Evolutionary conservation across 2,113 vertebrate species (phyloP).

Genomic region (Neogale vison): DNA sequence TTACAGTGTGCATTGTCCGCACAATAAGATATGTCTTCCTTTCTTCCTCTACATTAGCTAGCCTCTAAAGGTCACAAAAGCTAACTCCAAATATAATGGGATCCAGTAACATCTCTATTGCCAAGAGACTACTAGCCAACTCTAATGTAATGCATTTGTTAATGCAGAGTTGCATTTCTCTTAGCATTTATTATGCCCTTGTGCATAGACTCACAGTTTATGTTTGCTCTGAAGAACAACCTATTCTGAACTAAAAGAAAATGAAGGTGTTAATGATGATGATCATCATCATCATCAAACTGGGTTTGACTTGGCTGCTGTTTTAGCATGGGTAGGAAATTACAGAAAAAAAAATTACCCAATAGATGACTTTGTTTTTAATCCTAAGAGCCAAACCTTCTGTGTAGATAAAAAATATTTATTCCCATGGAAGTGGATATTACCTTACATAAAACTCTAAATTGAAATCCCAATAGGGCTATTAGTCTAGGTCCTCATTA

Average conservation of each 20-base stretch:
- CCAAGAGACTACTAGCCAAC: conserved; percentile 60
- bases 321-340: conserved; percentile 51
- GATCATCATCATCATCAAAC: background rate
- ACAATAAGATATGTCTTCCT: conserved; percentile 74
- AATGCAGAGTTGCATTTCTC: conserved; percentile 67
- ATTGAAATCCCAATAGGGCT: conserved; percentile 45
- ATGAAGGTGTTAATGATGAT: background rate
- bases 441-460: background rate
- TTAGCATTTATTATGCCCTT: conserved; percentile 54
- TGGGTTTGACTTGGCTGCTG: conserved; percentile 24
- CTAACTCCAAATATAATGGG: conserved; percentile 77
- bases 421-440: conserved; percentile 34
- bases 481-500: conserved; percentile 17
- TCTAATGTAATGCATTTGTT: conserved; percentile 72
- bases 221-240: conserved; percentile 65
- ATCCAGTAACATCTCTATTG: conserved; percentile 66
- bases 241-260: conserved; percentile 51
- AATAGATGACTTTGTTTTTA: background rate
- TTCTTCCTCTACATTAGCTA: conserved; percentile 65
- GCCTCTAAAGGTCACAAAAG: conserved; percentile 80
- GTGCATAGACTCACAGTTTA: conserved; percentile 64
- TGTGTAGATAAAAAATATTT: conserved; percentile 55
- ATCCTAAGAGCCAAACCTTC: conserved; percentile 31
- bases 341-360: conserved; percentile 60
- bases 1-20: conserved; percentile 60